Base-by-base conservation (phyloP, 1,140 invertebrate genomes). In the Rhyzopertha dominica region DNA sequence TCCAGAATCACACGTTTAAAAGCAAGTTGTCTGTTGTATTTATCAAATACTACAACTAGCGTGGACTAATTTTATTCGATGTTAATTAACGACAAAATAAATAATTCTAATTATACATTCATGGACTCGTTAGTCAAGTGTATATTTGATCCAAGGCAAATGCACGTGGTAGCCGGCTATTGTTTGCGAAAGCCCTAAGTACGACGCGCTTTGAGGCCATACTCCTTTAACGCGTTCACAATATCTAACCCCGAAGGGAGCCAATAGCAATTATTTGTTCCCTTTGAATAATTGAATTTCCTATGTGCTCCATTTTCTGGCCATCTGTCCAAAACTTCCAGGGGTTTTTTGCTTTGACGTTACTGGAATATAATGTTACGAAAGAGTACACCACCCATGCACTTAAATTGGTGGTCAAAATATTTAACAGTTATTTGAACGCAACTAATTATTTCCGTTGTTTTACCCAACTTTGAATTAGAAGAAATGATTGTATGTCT, bases 231-330 rank as follows among this genome's bases (percentile, higher is more conserved):
- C 25, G 5, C 20, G 14, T 9, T 19, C 31, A 56, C 51, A 50
- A 51, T 39, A 43, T 20, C 52, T 42, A 50, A 47, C 56, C 58
- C 56, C 32, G 35, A 41, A 47, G 43, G 47, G 34, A 56, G 52
- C 59, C 57, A 52, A 58, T 53, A 56, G 59, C 57, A 65, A 62
- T 65, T 65, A 65, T 65, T 64, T 61, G 56, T 55, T 63, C 62
- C 62, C 61, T 63, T 62, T 62, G 60, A 65, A 65, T 65, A 63
- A 65, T 62, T 65, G 55, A 65, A 63, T 65, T 61, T 65, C 57
- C 49, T 54, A 52, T 49, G 58, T 49, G 41, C 50, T 56, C 57
- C 54, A 58, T 61, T 63, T 62, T 58, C 49, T 53, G 57, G 45
- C 60, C 62, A 64, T 64, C 62, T 64, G 62, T 62, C 58, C 50